A percentile compares a stretch with the other conserved stretches of the same genome.
phyloP scores from a whole-genome alignment of 2,113 vertebrate species.

The Corythaixoides concolor region DNA sequence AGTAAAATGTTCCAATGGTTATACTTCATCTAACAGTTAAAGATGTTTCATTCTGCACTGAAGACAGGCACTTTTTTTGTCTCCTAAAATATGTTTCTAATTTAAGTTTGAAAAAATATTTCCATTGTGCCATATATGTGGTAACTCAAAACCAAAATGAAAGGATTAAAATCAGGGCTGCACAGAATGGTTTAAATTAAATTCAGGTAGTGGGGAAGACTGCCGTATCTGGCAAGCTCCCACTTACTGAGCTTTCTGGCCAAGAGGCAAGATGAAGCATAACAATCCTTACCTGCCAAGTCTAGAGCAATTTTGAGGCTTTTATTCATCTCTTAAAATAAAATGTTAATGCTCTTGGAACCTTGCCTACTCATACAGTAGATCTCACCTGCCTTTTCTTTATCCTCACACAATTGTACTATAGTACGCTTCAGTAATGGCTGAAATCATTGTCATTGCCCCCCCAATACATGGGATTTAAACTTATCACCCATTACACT shows the following conservation, averaged over 20 bases:
- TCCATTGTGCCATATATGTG: slow-evolving; percentile 79
- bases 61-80: slow-evolving; percentile 58
- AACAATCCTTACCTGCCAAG: slow-evolving; percentile 67
- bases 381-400: slow-evolving; percentile 47
- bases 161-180: slow-evolving; percentile 78
- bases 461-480: background rate
- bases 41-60: slow-evolving; percentile 68
- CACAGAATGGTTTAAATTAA: slow-evolving; percentile 84
- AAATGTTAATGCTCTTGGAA: slow-evolving; percentile 40
- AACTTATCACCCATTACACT: background rate
- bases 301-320: slow-evolving; percentile 33
- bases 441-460: background rate
- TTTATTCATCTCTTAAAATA: slow-evolving; percentile 53
- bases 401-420: background rate
- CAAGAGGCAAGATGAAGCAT: slow-evolving; percentile 64
- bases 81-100: slow-evolving; percentile 78
- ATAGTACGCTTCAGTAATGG: background rate
- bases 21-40: slow-evolving; percentile 63
- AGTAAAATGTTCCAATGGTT: slow-evolving; percentile 32
- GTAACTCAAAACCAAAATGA: slow-evolving; percentile 83
- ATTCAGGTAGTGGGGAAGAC: slow-evolving; percentile 79
- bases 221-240: slow-evolving; percentile 66
- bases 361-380: slow-evolving; percentile 28
- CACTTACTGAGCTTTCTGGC: slow-evolving; percentile 51
- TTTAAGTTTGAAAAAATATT: slow-evolving; percentile 80